Conservation (phyloP, 2,113 vertebrate genomes). For the Tachysurus fulvidraco region DNA sequence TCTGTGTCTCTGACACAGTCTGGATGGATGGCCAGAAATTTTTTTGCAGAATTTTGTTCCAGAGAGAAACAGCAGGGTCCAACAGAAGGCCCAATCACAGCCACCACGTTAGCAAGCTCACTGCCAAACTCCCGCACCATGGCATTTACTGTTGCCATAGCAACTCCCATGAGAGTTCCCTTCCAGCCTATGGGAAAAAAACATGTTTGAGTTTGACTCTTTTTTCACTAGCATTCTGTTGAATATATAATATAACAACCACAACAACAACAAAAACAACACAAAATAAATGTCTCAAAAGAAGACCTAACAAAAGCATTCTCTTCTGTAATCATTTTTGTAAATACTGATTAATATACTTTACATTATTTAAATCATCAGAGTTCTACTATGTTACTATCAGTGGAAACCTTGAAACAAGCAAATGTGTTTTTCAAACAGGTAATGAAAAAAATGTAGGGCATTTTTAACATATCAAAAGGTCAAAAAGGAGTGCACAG, state of each 20-base stretch:
- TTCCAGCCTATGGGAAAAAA: constrained; percentile 81
- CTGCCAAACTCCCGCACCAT: constrained; percentile 83
- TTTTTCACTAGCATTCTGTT: neutral
- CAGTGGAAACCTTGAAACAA: neutral
- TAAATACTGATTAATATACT: neutral
- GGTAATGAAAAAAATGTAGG: neutral
- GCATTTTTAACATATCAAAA: neutral
- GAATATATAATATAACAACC: neutral
- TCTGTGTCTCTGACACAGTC: constrained; percentile 77
- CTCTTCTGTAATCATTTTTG: neutral
- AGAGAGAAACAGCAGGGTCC: constrained; percentile 88
- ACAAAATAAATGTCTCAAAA: neutral
- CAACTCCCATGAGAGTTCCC: constrained; percentile 85
- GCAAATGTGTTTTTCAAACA: neutral
- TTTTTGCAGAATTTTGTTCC: constrained; percentile 71
- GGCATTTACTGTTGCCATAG: constrained; percentile 84
- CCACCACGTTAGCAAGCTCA: constrained; percentile 74
- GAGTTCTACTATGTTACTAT: neutral
- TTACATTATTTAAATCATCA: neutral
- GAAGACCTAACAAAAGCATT: neutral
- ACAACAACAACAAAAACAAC: too few species aligned
- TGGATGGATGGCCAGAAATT: constrained; percentile 79
- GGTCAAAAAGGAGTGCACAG: neutral
- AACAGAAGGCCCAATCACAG: constrained; percentile 85
- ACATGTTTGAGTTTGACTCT: neutral